Evolutionary conservation across 2,113 vertebrate species (phyloP), one percentile per base, ranked within the genome.

Genomic region (Gambusia affinis): DNA sequence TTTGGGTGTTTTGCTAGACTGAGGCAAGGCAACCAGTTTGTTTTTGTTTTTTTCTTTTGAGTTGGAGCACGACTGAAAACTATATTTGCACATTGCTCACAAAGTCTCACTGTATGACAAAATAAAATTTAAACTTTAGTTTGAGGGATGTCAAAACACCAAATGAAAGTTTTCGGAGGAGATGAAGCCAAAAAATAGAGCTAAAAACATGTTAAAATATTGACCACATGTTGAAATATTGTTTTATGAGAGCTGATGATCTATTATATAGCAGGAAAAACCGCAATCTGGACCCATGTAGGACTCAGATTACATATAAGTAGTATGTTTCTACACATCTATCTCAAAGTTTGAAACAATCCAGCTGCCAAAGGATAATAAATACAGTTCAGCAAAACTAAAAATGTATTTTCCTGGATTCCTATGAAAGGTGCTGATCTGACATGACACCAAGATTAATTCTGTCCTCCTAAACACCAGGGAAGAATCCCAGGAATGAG

Each of bases 401-500:
- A 4, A 31, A 31, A 35, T 8, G 33, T 35, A 35, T 35, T 35
- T 8, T 5, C 17, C 47, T 51, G 47, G 44, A 19, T 19, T 33
- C 33, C 33, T 33, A 8, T 15, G 47, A 5, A 51, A 51, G 29
- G 83, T 35, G 75, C 60, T 64, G 30, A 3, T 39, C 19, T 62
- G 67, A 42, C 70, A 75, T 17, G 35, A 77, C 75, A 75, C 73
- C 65, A 73, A 76, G 67, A 76, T 84, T 76, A 72, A 88, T 83
- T 90, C 86, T 83, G 81, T 60, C 70, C 82, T 60, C 70, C 82
- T 77, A 78, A 76, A 84, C 81, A 72, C 72, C 64, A 51, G 71
- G 39, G 68, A 82, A 82, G 82, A 86, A 89, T 86, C 65, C 78
- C 37, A 86, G 76, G 76, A 88, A 91, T 66, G 85, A 81, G 67